A percentile compares a stretch with the other conserved stretches of the same genome.
phyloP scores from a whole-genome alignment of 2,888 invertebrate genomes.

The Ormyrus nitidulus region DNA sequence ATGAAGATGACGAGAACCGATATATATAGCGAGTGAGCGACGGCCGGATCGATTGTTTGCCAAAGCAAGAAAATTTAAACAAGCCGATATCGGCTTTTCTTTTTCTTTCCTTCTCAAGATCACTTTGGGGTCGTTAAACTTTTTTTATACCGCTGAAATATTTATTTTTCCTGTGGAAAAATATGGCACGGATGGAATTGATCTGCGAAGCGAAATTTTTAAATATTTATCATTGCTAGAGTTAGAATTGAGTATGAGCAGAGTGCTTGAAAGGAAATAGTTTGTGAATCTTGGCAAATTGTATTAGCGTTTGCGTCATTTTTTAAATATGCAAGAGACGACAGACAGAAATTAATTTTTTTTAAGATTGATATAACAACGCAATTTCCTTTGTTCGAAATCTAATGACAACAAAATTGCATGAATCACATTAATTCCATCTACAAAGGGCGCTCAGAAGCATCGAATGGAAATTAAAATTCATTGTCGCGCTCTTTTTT shows the following conservation, averaged over 20 bases:
- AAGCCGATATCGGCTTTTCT: conserved; percentile 1
- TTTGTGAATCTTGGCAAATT: not conserved
- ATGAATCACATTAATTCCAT: not conserved
- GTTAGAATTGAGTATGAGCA: not conserved
- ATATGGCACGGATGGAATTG: not conserved
- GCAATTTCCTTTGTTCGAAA: too few relatives aligned
- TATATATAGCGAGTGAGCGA: conserved; percentile 17
- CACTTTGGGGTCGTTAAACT: not conserved
- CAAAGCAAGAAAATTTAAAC: conserved; percentile 14
- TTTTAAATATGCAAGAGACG: too few relatives aligned
- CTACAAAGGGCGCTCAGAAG: not conserved
- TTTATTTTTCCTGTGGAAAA: conserved; percentile 10
- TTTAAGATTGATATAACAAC: too few relatives aligned
- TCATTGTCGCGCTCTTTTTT: conserved; percentile 33
- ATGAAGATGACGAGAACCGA: conserved; percentile 53
- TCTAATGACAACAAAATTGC: too few relatives aligned
- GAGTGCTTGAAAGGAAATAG: not conserved
- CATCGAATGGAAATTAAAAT: conserved; percentile 46
- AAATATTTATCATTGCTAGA: conserved; percentile 15
- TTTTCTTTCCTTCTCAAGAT: not conserved
- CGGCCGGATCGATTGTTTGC: conserved; percentile 40
- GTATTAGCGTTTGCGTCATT: too few relatives aligned
- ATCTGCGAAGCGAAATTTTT: not conserved
- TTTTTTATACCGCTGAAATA: not conserved
- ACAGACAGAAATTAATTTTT: too few relatives aligned